Base-by-base conservation (phyloP, 2,797 vertebrate species). In the Paguma larvata region DNA sequence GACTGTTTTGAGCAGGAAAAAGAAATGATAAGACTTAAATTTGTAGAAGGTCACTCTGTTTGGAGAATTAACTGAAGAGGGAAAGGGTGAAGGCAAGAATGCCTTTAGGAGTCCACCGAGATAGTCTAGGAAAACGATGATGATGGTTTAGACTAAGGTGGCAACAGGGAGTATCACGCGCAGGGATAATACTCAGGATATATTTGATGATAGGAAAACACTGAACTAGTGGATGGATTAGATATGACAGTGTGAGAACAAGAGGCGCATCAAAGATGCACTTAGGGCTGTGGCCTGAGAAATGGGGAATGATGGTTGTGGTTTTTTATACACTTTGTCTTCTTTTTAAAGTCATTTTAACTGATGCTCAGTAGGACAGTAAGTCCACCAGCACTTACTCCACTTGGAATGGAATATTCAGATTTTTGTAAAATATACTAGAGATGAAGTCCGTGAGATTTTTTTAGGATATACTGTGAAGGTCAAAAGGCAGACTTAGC, bases 301-400 rank as follows among this genome's bases (percentile, higher is more conserved):
- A 65, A 41, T 15, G 6, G n/a, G 68, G 7, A 89, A 67, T 27
- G 25, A 70, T 41, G 41, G 3, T n/a, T 88, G 34, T 25, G 41
- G 32, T 75, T 56, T 11, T 65, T 34, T 85, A 75, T 38, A 41
- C 6, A 30, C 59, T 90, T 72, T 62, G 2, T 25, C 25, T 95
- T 59, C 9, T 12, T 90, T 87, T 96, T 30, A 83, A 79, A 68
- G 46, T 72, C 8, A 95, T 68, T 85, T 88, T 41, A 53, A 90
- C 27, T 82, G 46, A 80, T 30, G 5, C 15, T 89, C 6, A 53
- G 9, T 27, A 68, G 38, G 15, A 68, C 15, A 89, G 11, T 16
- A 78, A 12, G 87, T 86, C 8, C 18, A 78, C 46, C 0, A 63
- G 63, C 3, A 82, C 5, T 48, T 83, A 73, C 27, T 77, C 10